These are phyloP conservation scores for Bambusicola thoracicus DNA, from an alignment of 2,113 vertebrate genomes.

Conservation along the genomic window DNA sequence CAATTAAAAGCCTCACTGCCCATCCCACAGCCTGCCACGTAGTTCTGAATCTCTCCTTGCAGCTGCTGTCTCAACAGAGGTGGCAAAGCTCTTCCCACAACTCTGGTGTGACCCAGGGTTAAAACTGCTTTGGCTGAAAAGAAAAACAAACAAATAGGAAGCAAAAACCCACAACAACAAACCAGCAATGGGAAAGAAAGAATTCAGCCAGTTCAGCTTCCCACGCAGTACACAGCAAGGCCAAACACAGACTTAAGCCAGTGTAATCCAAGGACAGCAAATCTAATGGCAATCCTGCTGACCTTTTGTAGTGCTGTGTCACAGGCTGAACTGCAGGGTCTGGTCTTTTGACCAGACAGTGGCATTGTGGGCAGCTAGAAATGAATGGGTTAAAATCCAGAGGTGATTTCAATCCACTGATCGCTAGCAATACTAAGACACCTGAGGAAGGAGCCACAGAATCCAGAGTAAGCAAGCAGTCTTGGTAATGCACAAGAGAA, in stretches of 20 bases:
- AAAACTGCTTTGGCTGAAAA: not conserved
- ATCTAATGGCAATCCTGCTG: not conserved
- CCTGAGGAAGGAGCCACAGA: not conserved
- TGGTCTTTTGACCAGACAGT: not conserved
- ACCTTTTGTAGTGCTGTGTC: not conserved
- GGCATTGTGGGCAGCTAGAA: not conserved
- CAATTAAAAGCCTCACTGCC: not conserved
- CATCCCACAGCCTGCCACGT: not conserved
- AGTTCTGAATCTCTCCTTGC: not conserved
- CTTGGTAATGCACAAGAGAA: not conserved
- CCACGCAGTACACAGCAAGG: not conserved
- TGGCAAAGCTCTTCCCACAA: not conserved
- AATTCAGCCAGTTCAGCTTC: not conserved
- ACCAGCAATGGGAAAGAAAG: not conserved
- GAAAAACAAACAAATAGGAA: no score
- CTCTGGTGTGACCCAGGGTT: not conserved
- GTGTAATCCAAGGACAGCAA: not conserved
- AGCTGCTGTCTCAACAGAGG: not conserved
- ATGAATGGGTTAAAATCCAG: not conserved
- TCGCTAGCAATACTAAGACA: not conserved
- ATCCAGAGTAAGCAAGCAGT: not conserved
- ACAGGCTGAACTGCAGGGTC: fast-evolving
- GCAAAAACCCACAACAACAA: not conserved
- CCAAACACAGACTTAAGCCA: not conserved
- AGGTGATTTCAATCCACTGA: not conserved